Base-by-base conservation (phyloP, 2,797 vertebrate species). In the Chaenodraco wilsoni region DNA sequence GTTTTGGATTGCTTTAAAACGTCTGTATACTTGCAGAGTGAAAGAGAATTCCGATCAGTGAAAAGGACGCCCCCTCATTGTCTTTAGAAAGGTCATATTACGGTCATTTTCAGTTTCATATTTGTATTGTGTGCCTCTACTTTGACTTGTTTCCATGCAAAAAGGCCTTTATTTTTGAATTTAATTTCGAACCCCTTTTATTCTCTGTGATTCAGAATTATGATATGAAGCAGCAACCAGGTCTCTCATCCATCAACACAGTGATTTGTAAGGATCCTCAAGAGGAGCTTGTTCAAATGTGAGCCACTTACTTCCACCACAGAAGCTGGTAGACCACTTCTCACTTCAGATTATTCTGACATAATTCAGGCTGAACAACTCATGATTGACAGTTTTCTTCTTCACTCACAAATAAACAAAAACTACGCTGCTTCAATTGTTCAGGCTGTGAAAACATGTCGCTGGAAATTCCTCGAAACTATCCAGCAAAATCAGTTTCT, bases 381-480 rank as follows among this genome's bases (percentile, higher is more conserved):
- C 43, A 14, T 19, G 27, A 55, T 1, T 37, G 64, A 48, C 66
- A 55, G 31, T 41, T 65, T 5, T 50, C 23, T 21, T 69, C 27
- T 27, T 50, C 49, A 17, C 23, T 23, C 17, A 33, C 14, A 55
- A 50, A 65, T 13, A 69, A 57, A 56, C 37, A 27, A 16, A 0
- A 58, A 23, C 9, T 9, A 2, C 0, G 0, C 11, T 10, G 37
- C 37, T 46, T 51, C 37, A 19, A n/a, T 3, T 63, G 55, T 59
- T 59, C 2, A 70, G 62, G 33, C 49, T 50, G 27, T 27, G 44
- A 66, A 71, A 69, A 56, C n/a, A 43, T 37, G 17, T 54, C 23
- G 63, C 31, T 68, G 21, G 19, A 44, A 52, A 40, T 40, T 70
- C 43, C 33, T 37, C 3, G 4, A 27, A 51, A 31, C 2, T 12